phyloP scores from a whole-genome alignment of 2,888 invertebrate genomes.

The Lithophane semibrunnea region DNA sequence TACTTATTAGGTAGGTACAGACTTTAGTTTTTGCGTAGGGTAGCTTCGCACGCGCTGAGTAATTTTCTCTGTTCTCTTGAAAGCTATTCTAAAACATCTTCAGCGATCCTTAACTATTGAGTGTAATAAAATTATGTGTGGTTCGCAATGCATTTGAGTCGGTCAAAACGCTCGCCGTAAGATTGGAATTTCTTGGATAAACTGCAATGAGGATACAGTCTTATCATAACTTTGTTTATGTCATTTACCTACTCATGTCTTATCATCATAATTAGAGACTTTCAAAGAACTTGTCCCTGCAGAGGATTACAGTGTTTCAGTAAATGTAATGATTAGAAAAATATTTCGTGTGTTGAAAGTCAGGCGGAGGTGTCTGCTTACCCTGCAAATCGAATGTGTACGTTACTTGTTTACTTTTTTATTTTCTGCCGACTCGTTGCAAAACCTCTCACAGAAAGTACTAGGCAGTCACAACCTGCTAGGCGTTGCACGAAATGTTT shows the following conservation, averaged over 20 bases:
- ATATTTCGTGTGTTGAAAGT: too few relatives aligned
- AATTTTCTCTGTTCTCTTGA: slow-evolving; percentile 16
- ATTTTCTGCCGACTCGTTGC: slow-evolving; percentile 48
- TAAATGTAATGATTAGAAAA: neutral
- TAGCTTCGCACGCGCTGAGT: slow-evolving; percentile 7
- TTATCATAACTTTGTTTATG: neutral
- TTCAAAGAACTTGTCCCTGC: neutral
- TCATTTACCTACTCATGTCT: too few relatives aligned
- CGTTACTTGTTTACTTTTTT: slow-evolving; percentile 23
- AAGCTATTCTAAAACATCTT: slow-evolving; percentile 3
- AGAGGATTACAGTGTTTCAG: neutral
- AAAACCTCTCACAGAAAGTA: slow-evolving; percentile 53
- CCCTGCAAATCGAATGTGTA: slow-evolving; percentile 1
- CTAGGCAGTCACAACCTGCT: slow-evolving; percentile 75
- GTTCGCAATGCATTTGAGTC: neutral
- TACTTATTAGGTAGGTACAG: slow-evolving; percentile 6
- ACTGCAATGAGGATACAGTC: too few relatives aligned
- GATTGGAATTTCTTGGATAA: neutral
- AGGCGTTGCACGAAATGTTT: slow-evolving; percentile 77
- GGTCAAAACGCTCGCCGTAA: neutral
- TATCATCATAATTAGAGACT: neutral
- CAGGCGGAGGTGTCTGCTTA: slow-evolving; percentile 23
- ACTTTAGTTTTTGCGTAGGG: slow-evolving; percentile 7
- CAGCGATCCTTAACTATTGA: neutral
- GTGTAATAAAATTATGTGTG: neutral